These are phyloP conservation scores for Acrobasis repandana DNA, from an alignment of 2,888 invertebrate species.

Conservation along the genomic window DNA sequence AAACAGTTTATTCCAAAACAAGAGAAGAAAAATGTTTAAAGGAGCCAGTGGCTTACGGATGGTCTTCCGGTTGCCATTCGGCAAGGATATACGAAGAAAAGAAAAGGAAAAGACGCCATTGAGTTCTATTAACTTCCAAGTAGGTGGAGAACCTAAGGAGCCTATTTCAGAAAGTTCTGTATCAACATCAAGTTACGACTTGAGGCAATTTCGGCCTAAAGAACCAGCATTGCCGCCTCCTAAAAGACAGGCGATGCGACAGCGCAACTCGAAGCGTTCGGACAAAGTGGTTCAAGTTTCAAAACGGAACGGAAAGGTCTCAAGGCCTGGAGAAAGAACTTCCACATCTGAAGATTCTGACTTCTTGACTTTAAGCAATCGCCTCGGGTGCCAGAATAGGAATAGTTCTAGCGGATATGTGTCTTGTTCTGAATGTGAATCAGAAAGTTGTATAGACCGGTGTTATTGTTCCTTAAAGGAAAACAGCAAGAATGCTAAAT, in stretches of 20 bases:
- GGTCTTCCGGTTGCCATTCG: conserved; percentile 85
- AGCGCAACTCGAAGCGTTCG: conserved; percentile 68
- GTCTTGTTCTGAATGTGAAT: conserved; percentile 95
- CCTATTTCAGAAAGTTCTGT: conserved; percentile 83
- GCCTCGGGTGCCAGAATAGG: conserved; percentile 83
- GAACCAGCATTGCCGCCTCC: conserved; percentile 70
- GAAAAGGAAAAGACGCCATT: conserved; percentile 50
- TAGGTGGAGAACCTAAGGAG: conserved; percentile 46
- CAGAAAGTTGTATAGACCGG: conserved; percentile 92
- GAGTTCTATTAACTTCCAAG: conserved; percentile 49
- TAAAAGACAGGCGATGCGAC: conserved; percentile 67
- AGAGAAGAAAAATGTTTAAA: conserved; percentile 83
- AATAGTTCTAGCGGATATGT: conserved; percentile 89
- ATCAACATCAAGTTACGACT: conserved; percentile 84
- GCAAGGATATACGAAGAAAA: conserved; percentile 67
- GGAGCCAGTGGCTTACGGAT: conserved; percentile 84
- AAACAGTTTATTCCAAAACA: conserved; percentile 81
- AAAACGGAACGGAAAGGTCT: conserved; percentile 68
- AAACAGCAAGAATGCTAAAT: conserved; percentile 78
- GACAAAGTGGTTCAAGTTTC: conserved; percentile 70
- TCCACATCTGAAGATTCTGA: conserved; percentile 86
- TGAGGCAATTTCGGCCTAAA: conserved; percentile 84
- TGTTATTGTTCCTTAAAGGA: conserved; percentile 92
- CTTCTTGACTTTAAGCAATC: conserved; percentile 81
- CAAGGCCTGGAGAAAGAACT: conserved; percentile 82